These are phyloP conservation scores for Brachionus calyciflorus DNA, from an alignment of 1,140 invertebrate species.

Conservation along the genomic window DNA sequence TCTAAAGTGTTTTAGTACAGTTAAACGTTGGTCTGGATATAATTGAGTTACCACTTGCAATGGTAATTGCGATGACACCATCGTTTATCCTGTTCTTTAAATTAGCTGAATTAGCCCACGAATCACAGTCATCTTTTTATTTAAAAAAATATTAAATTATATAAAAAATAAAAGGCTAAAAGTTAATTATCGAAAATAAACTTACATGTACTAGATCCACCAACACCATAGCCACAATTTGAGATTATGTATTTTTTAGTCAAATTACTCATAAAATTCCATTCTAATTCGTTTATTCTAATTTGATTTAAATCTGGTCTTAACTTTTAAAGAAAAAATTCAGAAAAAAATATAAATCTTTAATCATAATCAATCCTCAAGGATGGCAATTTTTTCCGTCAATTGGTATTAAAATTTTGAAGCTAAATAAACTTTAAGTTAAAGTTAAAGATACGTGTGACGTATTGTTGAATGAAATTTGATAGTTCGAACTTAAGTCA, in stretches of 20 bases:
- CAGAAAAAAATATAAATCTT: no score
- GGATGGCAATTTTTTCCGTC: no score
- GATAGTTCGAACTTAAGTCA: no score
- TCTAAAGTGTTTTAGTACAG: neutral
- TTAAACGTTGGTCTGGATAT: neutral
- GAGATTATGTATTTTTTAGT: constrained; percentile 38
- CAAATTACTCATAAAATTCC: constrained; percentile 9
- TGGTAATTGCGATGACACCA: neutral
- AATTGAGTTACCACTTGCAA: neutral
- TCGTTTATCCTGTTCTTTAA: neutral
- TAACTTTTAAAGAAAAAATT: neutral
- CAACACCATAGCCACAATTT: constrained; percentile 36
- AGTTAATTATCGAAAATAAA: neutral
- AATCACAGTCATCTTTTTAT: neutral
- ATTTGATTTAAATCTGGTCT: constrained; percentile 30
- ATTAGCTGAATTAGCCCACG: neutral
- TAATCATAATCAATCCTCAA: no score
- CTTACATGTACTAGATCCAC: neutral
- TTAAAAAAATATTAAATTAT: no score
- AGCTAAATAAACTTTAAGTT: no score
- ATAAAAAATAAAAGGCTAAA: neutral
- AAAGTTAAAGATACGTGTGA: no score
- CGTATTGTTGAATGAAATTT: no score
- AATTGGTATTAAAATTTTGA: no score
- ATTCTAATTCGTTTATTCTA: constrained; percentile 9